Conservation (phyloP, 2,797 vertebrate genomes). For the Columba guinea region DNA sequence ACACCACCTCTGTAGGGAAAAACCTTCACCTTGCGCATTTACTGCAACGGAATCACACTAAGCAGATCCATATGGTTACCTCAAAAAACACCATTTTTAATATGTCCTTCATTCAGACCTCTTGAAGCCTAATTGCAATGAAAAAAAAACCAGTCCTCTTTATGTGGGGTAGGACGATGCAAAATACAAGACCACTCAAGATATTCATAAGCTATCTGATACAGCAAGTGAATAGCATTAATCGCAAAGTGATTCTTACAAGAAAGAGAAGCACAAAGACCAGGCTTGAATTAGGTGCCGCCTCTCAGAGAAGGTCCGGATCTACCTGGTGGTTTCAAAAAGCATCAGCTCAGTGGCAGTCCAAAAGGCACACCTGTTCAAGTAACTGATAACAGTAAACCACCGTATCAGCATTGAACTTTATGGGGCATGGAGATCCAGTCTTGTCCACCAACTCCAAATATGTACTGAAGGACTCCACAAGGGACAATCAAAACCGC, state of each 20-base stretch:
- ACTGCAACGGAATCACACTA: background rate
- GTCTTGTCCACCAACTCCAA: accelerated
- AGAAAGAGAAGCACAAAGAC: background rate
- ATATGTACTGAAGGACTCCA: accelerated
- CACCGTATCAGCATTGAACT: accelerated
- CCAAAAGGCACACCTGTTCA: background rate
- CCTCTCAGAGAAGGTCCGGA: background rate
- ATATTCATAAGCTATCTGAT: background rate
- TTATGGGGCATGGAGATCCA: accelerated
- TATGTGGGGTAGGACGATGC: background rate
- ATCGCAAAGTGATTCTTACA: background rate
- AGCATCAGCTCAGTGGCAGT: background rate
- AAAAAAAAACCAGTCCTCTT: background rate
- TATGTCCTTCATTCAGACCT: background rate
- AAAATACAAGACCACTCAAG: background rate
- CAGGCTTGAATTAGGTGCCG: background rate
- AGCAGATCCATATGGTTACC: background rate
- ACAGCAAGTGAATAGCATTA: background rate
- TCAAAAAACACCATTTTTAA: background rate
- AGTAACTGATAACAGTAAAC: background rate
- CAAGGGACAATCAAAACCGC: accelerated
- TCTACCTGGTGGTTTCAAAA: background rate
- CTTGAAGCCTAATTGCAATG: background rate
- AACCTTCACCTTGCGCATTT: background rate
- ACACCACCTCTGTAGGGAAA: background rate